Conservation (phyloP, 2,888 invertebrate genomes). For the Lasioglossum leucozonium region DNA sequence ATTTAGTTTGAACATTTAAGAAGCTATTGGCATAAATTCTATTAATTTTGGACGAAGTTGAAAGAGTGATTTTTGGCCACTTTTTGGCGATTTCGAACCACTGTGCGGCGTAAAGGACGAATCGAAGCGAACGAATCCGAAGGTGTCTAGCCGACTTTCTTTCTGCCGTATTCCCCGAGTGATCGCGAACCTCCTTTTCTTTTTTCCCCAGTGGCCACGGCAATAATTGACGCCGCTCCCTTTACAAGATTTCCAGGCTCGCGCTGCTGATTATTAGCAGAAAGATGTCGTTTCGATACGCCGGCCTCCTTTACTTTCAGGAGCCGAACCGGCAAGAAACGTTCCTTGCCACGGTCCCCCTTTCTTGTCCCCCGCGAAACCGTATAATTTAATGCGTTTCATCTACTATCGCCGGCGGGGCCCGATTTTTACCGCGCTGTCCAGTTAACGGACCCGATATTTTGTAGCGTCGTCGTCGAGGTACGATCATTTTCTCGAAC, state of each 20-base stretch:
- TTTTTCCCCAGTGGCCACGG: neutral
- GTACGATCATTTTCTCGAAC: constrained; percentile 35
- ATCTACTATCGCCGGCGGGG: constrained; percentile 37
- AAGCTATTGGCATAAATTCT: no score
- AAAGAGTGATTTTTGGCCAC: no score
- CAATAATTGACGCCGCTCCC: constrained; percentile 46
- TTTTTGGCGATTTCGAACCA: no score
- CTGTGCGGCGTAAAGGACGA: no score
- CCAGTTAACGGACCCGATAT: constrained; percentile 42
- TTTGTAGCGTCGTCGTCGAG: constrained; percentile 17
- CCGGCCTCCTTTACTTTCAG: constrained; percentile 32
- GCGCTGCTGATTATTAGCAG: constrained; percentile 38
- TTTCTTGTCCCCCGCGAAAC: constrained; percentile 27
- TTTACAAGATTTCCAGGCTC: constrained; percentile 25
- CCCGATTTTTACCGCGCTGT: constrained; percentile 42
- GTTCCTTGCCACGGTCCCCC: neutral
- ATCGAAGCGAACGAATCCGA: neutral
- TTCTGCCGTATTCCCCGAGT: neutral
- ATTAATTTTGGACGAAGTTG: no score
- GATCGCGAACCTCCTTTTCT: neutral
- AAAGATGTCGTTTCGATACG: constrained; percentile 54
- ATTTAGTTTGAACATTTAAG: no score
- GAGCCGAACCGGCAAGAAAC: constrained; percentile 35
- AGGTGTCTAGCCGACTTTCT: neutral
- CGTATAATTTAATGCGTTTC: constrained; percentile 62